Base-by-base conservation (phyloP, 37 sponge, comb jelly and placozoan species). In the Aplysina aerophoba region DNA sequence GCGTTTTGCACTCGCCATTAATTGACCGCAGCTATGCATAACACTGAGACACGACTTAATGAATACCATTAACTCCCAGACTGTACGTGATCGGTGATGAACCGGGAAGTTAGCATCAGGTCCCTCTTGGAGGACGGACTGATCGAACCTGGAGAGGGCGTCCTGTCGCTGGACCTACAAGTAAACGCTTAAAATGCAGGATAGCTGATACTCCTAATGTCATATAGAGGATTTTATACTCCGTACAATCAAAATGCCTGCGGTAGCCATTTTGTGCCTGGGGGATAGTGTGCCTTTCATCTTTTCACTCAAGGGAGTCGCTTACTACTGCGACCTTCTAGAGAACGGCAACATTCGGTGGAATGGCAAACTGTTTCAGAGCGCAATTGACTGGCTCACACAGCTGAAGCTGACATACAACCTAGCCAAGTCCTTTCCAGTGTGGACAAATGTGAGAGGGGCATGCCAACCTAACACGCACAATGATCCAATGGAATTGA, bases 391-490 rank as follows among this genome's bases (percentile, higher is more conserved):
- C 1, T 95, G 96, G 96, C 93, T 93, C 16, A 90, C 93, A 17
- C 93, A 95, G 62, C 89, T 93, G 84, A 95, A 95, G 87, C 54
- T 75, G 2, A 75, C 78, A 0, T 75, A 75, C 78, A 90, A 92
- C 35, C 64, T 85, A 22, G 85, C 90, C 21, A 95, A 95, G 55
- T 93, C 96, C 17, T 89, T 90, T 34, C 91, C 93, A 59, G 92
- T 92, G 83, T 88, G 89, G 38, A 93, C 91, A 13, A 92, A 90
- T 78, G 96, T 93, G 60, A 92, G 96, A 91, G 91, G 86, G n/a
- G 6, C 6, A 62, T 62, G 25, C 25, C 25, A 17, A 57, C 59
- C 17, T 57, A 57, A 20, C 17, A 17, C 17, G 17, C 17, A 20
- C 59, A 57, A 20, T 15, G 15, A 57, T 57, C 17, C 59, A 57